A percentile compares a stretch with the other conserved stretches of the same genome.
Conservation (phyloP, 2,797 vertebrate species). For the Oryzias dopingdopingensis region DNA sequence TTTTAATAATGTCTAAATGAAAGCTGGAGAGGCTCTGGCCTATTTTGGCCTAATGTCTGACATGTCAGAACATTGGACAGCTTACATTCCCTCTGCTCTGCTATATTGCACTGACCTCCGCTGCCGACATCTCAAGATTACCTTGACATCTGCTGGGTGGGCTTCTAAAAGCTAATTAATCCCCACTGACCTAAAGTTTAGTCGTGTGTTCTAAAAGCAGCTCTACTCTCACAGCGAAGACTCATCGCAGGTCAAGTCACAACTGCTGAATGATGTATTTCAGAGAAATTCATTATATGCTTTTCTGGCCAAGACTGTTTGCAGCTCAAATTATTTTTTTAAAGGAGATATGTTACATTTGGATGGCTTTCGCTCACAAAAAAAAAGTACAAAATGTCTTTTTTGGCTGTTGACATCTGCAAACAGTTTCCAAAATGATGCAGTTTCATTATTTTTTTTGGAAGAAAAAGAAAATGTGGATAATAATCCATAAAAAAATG, state of each 20-base stretch:
- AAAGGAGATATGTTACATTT: constrained; percentile 4
- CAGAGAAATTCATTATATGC: constrained; percentile 24
- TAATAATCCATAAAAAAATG: too few species aligned
- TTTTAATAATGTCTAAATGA: constrained; percentile 55
- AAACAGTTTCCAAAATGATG: too few species aligned
- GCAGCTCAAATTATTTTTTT: constrained; percentile 25
- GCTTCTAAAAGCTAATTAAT: constrained; percentile 83
- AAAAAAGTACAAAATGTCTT: too few species aligned
- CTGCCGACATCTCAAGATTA: constrained; percentile 72
- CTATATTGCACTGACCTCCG: constrained; percentile 80
- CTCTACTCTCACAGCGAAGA: constrained; percentile 56
- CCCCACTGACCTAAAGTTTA: constrained; percentile 76
- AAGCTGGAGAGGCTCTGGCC: constrained; percentile 28
- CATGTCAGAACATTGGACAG: constrained; percentile 40
- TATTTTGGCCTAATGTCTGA: constrained; percentile 54
- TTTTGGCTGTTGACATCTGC: too few species aligned
- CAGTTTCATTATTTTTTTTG: too few species aligned
- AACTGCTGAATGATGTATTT: constrained; percentile 37
- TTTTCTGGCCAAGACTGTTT: constrained; percentile 30
- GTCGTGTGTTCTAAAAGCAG: constrained; percentile 65
- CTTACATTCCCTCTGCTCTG: constrained; percentile 52
- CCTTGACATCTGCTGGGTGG: constrained; percentile 78
- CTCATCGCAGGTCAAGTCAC: constrained; percentile 53
- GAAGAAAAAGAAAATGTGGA: too few species aligned
- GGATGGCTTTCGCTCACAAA: background rate